Conservation (phyloP, 2,888 invertebrate genomes). For the Himalopsyche tibetana region DNA sequence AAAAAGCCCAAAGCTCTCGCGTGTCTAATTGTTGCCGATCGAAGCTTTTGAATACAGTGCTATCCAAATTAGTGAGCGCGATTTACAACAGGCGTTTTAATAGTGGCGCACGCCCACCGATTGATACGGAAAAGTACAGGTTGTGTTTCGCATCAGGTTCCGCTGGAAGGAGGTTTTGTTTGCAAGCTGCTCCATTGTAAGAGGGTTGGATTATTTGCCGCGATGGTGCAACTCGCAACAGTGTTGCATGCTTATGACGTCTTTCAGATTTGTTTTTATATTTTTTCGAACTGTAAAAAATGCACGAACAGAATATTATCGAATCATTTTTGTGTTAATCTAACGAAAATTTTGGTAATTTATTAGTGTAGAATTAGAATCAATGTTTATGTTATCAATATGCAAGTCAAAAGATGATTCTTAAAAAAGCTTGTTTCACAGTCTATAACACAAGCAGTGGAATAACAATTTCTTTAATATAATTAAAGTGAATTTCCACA, state of each 20-base stretch:
- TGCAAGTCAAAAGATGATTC: too few relatives aligned
- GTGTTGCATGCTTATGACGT: constrained; percentile 8
- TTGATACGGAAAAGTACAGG: constrained; percentile 40
- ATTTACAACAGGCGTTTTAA: constrained; percentile 57
- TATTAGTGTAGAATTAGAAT: too few relatives aligned
- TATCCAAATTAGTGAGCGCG: constrained; percentile 61
- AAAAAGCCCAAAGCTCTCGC: not conserved
- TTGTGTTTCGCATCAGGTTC: constrained; percentile 11
- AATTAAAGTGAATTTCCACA: too few relatives aligned
- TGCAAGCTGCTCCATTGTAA: constrained; percentile 16
- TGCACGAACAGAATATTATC: too few relatives aligned
- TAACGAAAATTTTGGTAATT: too few relatives aligned
- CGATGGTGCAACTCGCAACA: constrained; percentile 9
- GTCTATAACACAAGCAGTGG: too few relatives aligned
- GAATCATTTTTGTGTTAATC: too few relatives aligned
- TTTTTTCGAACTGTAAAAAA: too few relatives aligned
- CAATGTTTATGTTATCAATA: too few relatives aligned
- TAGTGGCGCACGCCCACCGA: constrained; percentile 59
- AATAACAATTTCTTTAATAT: too few relatives aligned
- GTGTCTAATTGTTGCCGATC: constrained; percentile 52
- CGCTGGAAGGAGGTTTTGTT: constrained; percentile 35
- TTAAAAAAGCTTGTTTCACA: too few relatives aligned
- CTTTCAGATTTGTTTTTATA: not conserved
- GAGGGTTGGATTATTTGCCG: constrained; percentile 20
- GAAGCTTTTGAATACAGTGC: constrained; percentile 49